Base-by-base conservation (phyloP, 2,797 vertebrate genomes). In the Taeniopygia guttata region DNA sequence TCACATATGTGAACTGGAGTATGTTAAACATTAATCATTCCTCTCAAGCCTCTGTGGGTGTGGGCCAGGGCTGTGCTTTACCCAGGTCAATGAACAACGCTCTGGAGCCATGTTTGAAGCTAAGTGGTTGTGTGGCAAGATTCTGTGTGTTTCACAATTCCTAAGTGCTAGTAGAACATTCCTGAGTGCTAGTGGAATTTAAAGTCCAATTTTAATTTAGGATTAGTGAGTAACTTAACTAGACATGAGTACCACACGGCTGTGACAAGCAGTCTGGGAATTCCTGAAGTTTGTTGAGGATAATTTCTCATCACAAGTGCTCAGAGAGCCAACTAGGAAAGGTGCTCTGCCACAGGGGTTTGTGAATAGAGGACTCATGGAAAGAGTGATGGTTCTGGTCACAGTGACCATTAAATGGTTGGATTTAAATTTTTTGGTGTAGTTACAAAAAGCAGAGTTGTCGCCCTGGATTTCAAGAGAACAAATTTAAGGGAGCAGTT, bases 1-100 rank as follows among this genome's bases (percentile, higher is more conserved):
- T 79, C 87, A 43, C 26, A 5, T 46, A 16, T 0, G 1, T 84
- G 70, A 90, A 56, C 87, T 76, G 83, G n/a, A 68, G 73, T 54
- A 22, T 11, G 86, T 85, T 89, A 92, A 91, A 89, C 29, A 87
- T 93, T 94, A 89, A 80, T 68, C 16, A 2, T 29, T 49, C 29
- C 68, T 90, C 81, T 83, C 60, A 8, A 48, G 72, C 38, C 38
- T 83, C 49, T 30, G 46, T 52, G 32, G 55, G 20, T 3, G 5
- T 55, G 32, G 67, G 52, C 42, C 58, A 55, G 67, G 9, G 32
- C 43, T 64, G 48, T 63, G 59, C 32, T 76, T 62, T 59, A 40
- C 75, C 78, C 18, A 36, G 56, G 81, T 85, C 76, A 87, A 30
- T 49, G 70, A 68, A 40, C 84, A 92, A 23, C 2, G 3, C 22